Percentiles rank a stretch among this genome's conserved stretches.
Conservation (phyloP, 2,113 vertebrate genomes). For the Suricata suricatta region DNA sequence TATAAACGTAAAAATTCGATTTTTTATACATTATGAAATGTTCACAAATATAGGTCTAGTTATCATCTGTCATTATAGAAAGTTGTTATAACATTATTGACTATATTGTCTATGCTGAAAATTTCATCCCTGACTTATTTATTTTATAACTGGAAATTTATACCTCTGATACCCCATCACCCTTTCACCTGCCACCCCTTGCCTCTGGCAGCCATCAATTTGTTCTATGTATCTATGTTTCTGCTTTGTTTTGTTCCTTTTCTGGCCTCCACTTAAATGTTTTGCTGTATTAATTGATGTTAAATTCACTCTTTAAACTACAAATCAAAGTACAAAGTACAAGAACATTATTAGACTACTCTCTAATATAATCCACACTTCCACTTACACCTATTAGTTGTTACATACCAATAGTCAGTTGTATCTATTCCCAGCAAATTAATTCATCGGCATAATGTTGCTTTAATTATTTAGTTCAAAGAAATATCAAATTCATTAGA, state of each 20-base stretch:
- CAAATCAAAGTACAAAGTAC: neutral
- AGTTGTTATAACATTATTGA: neutral
- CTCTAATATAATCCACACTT: neutral
- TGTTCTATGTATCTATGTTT: neutral
- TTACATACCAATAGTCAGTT: neutral
- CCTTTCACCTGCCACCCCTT: neutral
- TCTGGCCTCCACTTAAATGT: neutral
- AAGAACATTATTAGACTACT: neutral
- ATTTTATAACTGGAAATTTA: neutral
- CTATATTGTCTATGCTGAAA: neutral
- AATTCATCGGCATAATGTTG: neutral
- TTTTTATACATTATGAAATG: neutral
- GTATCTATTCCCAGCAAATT: neutral
- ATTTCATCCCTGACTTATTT: neutral
- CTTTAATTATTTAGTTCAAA: neutral
- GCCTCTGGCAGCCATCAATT: neutral
- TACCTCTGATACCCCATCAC: neutral
- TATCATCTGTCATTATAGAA: neutral
- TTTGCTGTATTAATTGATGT: neutral
- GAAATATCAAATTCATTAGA: neutral
- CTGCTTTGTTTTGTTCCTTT: neutral
- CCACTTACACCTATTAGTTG: neutral
- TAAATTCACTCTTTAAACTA: neutral
- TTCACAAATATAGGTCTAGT: neutral
- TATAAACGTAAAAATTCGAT: neutral